Conservation (phyloP, 2,888 invertebrate genomes). For the Limnephilus marmoratus region DNA sequence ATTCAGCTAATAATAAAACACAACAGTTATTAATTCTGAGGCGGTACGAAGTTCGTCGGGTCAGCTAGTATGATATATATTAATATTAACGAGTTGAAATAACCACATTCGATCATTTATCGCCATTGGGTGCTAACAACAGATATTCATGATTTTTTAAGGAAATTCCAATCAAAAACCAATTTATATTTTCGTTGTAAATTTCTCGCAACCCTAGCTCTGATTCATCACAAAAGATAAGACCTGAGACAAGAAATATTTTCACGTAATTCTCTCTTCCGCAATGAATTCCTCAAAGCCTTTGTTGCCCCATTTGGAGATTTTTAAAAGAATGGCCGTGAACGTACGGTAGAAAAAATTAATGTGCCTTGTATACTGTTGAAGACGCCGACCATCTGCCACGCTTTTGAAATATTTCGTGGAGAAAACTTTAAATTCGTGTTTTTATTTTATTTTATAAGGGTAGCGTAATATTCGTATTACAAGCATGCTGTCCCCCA, state of each 20-base stretch:
- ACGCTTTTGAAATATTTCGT: background rate
- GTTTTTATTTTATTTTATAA: constrained; percentile 4
- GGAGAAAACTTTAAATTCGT: constrained; percentile 1
- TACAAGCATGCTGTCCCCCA: background rate
- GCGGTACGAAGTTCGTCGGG: too few species aligned
- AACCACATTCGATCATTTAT: too few species aligned
- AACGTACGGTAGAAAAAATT: constrained; percentile 14
- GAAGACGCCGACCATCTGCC: constrained; percentile 20
- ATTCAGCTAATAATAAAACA: too few species aligned
- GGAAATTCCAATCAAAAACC: too few species aligned
- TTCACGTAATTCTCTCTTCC: constrained; percentile 21
- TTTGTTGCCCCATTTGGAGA: constrained; percentile 22
- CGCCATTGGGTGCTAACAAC: too few species aligned
- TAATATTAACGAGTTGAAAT: too few species aligned
- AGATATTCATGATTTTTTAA: too few species aligned
- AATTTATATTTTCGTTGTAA: background rate
- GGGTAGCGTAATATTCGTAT: background rate
- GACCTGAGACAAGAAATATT: constrained; percentile 19
- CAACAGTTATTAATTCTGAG: too few species aligned
- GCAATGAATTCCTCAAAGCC: constrained; percentile 35
- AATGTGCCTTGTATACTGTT: background rate
- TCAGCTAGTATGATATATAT: too few species aligned
- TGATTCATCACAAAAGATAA: constrained; percentile 34
- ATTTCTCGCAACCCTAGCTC: background rate
- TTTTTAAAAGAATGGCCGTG: constrained; percentile 31